These are phyloP conservation scores for Cladopsammia gracilis DNA, from an alignment of 64 coral and sea anemone genomes.

Conservation along the genomic window DNA sequence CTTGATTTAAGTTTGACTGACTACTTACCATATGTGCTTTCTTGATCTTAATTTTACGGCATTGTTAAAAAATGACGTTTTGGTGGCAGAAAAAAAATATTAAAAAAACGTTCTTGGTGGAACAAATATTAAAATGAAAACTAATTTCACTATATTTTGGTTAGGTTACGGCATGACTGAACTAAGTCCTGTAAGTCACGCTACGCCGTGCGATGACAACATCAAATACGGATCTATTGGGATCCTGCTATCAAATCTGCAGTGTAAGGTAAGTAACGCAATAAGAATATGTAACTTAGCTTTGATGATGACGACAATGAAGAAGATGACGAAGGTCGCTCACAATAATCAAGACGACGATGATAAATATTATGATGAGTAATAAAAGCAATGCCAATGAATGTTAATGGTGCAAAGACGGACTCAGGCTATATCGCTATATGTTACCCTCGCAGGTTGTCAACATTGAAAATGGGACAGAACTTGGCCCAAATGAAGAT, in stretches of 20 bases:
- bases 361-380: neutral
- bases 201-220: conserved; percentile 14
- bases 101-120: no score
- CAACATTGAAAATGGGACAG: conserved; percentile 65
- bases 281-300: no score
- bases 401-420: no score
- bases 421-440: neutral
- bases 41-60: no score
- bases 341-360: neutral
- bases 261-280: conserved; percentile 73
- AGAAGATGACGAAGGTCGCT: no score
- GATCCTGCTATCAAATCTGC: conserved; percentile 73
- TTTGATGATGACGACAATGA: no score
- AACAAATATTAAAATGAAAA: no score
- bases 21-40: no score
- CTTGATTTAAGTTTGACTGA: no score
- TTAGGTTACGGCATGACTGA: conserved; percentile 91
- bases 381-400: neutral
- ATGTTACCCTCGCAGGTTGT: conserved; percentile 50
- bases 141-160: neutral
- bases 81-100: no score
- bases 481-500: conserved; percentile 72
- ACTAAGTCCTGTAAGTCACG: conserved; percentile 43
- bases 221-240: conserved; percentile 79
- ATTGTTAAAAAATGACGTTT: no score